Evolutionary conservation across 2,113 vertebrate species (phyloP).

Genomic region (Nymphicus hollandicus): DNA sequence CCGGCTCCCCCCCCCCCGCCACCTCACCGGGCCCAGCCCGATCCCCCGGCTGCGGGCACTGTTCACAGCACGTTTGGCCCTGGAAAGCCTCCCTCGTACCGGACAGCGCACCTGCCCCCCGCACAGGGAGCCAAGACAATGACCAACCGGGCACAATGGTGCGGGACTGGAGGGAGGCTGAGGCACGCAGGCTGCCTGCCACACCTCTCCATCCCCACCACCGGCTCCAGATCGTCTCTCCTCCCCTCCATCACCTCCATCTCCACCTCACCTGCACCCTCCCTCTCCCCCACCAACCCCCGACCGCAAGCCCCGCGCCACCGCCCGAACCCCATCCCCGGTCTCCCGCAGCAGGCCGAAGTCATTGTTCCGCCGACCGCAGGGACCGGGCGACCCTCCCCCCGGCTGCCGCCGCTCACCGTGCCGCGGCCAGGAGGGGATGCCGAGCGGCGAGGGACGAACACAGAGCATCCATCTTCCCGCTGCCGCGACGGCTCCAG

Average conservation of each 20-base stretch:
- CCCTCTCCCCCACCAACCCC: neutral
- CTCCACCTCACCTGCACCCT: neutral
- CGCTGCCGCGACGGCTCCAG: conserved; percentile 36
- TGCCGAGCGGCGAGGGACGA: conserved; percentile 48
- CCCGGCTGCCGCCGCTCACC: conserved; percentile 58
- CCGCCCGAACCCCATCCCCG: neutral
- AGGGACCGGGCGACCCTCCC: neutral
- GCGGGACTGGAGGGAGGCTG: neutral
- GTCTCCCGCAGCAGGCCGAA: neutral
- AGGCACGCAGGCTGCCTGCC: neutral
- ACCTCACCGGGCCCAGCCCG: conserved; percentile 43
- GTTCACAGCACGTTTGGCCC: neutral
- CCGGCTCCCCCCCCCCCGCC: neutral
- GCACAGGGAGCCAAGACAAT: neutral
- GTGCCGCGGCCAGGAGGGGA: conserved; percentile 55
- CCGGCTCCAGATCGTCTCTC: neutral
- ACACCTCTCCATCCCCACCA: conserved; percentile 9
- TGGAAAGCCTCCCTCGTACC: neutral
- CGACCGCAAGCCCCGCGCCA: neutral
- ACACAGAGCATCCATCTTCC: conserved; percentile 71
- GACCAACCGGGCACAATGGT: neutral
- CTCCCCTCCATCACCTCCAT: neutral
- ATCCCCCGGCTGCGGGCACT: neutral
- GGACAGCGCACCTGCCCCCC: neutral
- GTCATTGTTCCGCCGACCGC: neutral